Evolutionary conservation across 2,113 vertebrate species (phyloP).

Genomic region (Tachysurus fulvidraco): DNA sequence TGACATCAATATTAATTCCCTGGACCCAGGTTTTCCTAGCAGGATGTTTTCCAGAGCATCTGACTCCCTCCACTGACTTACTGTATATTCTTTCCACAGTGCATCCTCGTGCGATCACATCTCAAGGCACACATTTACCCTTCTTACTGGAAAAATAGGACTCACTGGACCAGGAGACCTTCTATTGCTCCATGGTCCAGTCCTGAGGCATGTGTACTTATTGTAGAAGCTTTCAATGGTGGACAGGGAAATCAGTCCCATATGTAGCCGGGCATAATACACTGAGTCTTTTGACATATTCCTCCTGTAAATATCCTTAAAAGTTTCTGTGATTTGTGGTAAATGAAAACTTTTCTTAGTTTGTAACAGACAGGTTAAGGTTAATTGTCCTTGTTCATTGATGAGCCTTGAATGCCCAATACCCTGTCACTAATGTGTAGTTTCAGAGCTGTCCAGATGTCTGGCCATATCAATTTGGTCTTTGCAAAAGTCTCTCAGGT

Average conservation of each 20-base stretch:
- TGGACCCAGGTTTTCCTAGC: background rate
- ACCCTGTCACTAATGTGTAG: background rate
- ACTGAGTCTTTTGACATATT: background rate
- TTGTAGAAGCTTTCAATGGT: background rate
- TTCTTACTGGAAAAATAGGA: background rate
- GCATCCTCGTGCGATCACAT: background rate
- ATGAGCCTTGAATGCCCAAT: background rate
- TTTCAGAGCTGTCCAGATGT: background rate
- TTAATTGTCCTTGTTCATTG: background rate
- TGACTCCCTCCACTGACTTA: background rate
- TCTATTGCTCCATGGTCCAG: background rate
- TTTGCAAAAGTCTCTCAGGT: background rate
- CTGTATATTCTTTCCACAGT: background rate
- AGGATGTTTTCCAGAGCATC: background rate
- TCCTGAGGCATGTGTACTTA: background rate
- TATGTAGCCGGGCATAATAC: background rate
- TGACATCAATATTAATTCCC: background rate
- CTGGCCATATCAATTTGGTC: background rate
- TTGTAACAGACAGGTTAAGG: background rate
- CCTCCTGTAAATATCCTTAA: background rate
- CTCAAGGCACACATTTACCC: background rate
- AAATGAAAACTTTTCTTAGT: background rate
- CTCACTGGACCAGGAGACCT: too few species aligned
- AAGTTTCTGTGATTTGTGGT: too few species aligned
- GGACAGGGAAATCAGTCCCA: too few species aligned